phyloP scores from a whole-genome alignment of 2,888 invertebrate species.

The Apomyelois bistriatella region DNA sequence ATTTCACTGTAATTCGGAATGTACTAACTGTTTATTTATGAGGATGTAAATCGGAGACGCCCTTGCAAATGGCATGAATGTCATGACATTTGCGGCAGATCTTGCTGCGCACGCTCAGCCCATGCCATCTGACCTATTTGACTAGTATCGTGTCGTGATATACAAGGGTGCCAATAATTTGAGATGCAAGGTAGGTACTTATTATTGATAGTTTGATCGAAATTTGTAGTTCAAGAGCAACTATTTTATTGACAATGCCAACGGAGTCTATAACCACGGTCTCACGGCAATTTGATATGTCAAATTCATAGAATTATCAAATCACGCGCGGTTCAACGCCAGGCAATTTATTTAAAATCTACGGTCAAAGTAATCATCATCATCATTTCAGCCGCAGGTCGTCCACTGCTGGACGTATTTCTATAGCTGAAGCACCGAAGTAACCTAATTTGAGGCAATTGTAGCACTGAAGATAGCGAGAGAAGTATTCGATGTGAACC shows the following conservation, averaged over 20 bases:
- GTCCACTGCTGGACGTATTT: no score
- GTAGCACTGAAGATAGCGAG: no score
- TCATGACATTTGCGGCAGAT: slow-evolving; percentile 56
- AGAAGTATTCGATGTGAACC: no score
- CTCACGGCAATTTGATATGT: no score
- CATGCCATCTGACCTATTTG: slow-evolving; percentile 5
- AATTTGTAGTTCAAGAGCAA: slow-evolving; percentile 6
- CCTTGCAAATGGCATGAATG: slow-evolving; percentile 50
- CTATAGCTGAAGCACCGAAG: no score
- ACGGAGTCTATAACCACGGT: no score
- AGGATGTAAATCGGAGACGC: slow-evolving; percentile 37
- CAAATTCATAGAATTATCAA: no score
- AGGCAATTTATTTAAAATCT: no score
- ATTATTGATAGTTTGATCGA: neutral
- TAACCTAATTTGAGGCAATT: no score
- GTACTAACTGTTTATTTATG: neutral
- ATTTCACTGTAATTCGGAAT: neutral
- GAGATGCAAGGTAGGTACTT: neutral
- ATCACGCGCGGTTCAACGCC: no score
- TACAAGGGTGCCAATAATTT: neutral
- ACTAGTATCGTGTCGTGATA: neutral
- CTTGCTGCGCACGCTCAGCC: slow-evolving; percentile 23
- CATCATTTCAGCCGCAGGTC: no score
- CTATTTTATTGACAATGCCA: neutral
- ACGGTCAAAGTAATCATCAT: no score